These are phyloP conservation scores for Desmophyllum pertusum DNA, from an alignment of 92 coral and sea anemone genomes.

Conservation along the genomic window DNA sequence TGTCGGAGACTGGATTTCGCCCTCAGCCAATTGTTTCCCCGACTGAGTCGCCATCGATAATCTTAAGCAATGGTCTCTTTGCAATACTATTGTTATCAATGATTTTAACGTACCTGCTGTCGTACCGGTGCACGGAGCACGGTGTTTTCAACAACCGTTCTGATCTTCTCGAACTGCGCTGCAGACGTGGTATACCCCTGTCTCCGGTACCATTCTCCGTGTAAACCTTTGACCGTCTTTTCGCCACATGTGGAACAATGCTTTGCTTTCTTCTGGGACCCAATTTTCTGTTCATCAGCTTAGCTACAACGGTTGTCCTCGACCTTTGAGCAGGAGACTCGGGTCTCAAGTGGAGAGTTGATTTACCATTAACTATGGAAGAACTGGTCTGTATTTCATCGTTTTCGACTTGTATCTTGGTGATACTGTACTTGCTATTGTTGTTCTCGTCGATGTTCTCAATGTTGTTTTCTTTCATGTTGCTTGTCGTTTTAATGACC, in stretches of 20 bases:
- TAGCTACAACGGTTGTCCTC: slow-evolving; percentile 61
- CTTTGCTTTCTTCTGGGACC: slow-evolving; percentile 48
- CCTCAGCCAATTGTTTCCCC: too few relatives aligned
- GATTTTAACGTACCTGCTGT: slow-evolving; percentile 48
- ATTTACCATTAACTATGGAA: not conserved
- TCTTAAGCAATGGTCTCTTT: too few relatives aligned
- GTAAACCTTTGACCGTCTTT: slow-evolving; percentile 51
- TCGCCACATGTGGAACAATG: slow-evolving; percentile 26
- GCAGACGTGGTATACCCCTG: slow-evolving; percentile 41
- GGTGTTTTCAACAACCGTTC: slow-evolving; percentile 44
- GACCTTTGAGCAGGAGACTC: slow-evolving; percentile 14
- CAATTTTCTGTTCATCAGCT: slow-evolving; percentile 58
- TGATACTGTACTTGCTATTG: not conserved
- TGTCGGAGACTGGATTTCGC: too few relatives aligned
- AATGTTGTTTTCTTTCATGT: not conserved
- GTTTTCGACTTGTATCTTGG: not conserved
- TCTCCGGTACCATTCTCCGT: slow-evolving; percentile 13
- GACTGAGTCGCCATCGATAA: too few relatives aligned
- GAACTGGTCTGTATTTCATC: not conserved
- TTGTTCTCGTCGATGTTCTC: not conserved
- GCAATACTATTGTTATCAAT: not conserved
- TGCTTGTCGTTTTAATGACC: not conserved
- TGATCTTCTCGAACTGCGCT: slow-evolving; percentile 54
- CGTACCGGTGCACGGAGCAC: slow-evolving; percentile 51
- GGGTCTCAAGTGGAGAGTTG: slow-evolving; percentile 11